Base-by-base conservation (phyloP, 2,797 vertebrate genomes). In the Glyptemys insculpta region DNA sequence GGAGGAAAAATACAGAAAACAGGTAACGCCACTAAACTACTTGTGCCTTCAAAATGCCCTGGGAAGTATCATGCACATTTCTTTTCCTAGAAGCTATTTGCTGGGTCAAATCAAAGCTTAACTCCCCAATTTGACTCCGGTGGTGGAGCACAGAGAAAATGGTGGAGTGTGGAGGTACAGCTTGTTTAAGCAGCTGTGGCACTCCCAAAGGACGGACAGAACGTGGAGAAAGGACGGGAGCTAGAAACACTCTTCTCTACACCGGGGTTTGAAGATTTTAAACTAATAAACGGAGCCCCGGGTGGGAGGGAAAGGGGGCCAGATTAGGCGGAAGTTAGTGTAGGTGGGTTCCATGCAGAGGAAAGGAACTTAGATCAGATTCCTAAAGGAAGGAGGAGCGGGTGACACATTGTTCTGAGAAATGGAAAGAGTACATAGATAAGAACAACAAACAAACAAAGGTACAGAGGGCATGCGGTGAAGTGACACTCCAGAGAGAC, bases 401-500 rank as follows among this genome's bases (percentile, higher is more conserved):
- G 57, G 57, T 92, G 79, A 96, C 50, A 90, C 29, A 79, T 54
- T 86, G 72, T 76, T 92, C 23, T 86, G 57, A 94, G 81, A 18
- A 23, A 9, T 62, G 76, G 47, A 65, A 88, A 86, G 96, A n/a
- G 27, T 87, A 74, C 11, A 62, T 27, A 41, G 90, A 14, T 16
- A 86, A 85, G 87, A 82, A 88, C 89, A 78, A 49, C 25, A 47
- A 44, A 47, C 72, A 76, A 7, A 76, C 12, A 15, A 47, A 9
- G 7, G 74, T 87, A 19, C 76, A 83, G 82, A 85, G 4, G 57
- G 87, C 81, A 80, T 2, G 27, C 31, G 89, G 25, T 87, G 81
- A 93, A 97, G 68, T 53, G 47, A 85, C 91, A 89, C 56, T 89
- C 72, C 37, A 8, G 68, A 79, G 82, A 76, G 95, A 85, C 12